These are phyloP conservation scores for Anthoscopus minutus DNA, from an alignment of 2,113 vertebrate genomes.

Conservation along the genomic window DNA sequence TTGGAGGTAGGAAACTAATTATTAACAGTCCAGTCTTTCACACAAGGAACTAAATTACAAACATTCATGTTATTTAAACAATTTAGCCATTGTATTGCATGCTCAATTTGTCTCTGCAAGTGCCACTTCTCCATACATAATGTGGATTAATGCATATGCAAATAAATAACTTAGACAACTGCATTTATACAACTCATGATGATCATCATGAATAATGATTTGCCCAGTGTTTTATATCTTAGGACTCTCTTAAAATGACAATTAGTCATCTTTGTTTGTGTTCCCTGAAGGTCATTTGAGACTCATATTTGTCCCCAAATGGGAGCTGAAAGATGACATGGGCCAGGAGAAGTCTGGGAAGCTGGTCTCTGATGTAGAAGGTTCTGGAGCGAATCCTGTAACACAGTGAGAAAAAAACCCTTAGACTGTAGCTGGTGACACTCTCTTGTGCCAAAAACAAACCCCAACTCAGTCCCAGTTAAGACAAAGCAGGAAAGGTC, in stretches of 20 bases:
- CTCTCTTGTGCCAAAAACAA: not conserved
- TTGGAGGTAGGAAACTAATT: constrained; percentile 50
- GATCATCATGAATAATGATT: not conserved
- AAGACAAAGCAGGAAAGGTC: not conserved
- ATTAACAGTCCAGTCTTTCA: constrained; percentile 32
- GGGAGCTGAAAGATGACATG: not conserved
- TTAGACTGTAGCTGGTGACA: not conserved
- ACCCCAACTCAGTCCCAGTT: not conserved
- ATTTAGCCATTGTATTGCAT: constrained; percentile 27
- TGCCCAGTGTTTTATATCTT: not conserved
- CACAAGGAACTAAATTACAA: constrained; percentile 17
- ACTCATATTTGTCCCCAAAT: not conserved
- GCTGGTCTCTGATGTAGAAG: not conserved
- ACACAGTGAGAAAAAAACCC: not conserved
- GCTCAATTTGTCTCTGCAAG: not conserved
- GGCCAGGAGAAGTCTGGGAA: not conserved
- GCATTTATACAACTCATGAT: not conserved
- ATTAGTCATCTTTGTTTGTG: not conserved
- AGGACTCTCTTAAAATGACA: not conserved
- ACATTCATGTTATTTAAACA: constrained; percentile 48
- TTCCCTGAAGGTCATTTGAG: not conserved
- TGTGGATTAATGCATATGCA: constrained; percentile 12
- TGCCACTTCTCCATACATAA: not conserved
- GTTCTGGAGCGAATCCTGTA: not conserved
- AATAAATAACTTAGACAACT: not conserved